Evolutionary conservation across 2,888 invertebrate genomes (phyloP), one percentile per base, ranked within the genome.

Genomic region (Harpalus rubripes): DNA sequence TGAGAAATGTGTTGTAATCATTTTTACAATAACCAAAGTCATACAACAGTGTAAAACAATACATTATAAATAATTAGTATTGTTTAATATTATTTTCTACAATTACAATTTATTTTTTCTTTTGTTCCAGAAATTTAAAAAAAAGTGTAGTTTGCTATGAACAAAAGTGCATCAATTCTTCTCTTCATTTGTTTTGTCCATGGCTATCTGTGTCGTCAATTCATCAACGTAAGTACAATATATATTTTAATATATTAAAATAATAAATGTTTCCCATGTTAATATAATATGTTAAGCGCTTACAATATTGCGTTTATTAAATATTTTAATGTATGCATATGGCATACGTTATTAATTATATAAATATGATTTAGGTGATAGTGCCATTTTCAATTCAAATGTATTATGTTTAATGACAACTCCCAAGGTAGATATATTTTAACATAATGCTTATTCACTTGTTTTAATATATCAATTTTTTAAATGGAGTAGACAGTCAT

Each of bases 281-380:
- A 12, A 10, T 52, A 32, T 52, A 52, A 52, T 52, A 52, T 52
- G 44, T 74, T 61, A 59, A 39, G 59, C 59, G 79, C 39, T 58
- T 79, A 79, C 59, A 79, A 79, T 59, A 59, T 59, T 61, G 39
- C 6, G 79, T 79, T 79, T 79, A 61, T 61, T 79, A 79, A 79
- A 79, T 61, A 79, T 79, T 79, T 32, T 79, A 59, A 79, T 79
- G 59, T 79, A 61, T 61, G 59, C 61, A 79, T 61, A 39, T 79
- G 79, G 61, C 41, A 79, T 59, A 59, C 32, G 59, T 59, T 79
- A 61, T 58, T 79, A 79, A 79, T 79, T 79, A 41, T 39, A 61
- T 61, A 16, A 79, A 59, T 41, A 61, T 79, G 59, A 79, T 79
- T 79, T 79, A 79, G 59, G 59, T 79, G 58, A 79, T 41, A 79